These are phyloP conservation scores for Campylomormyrus tamandua DNA, from an alignment of 2,113 vertebrate species.

Conservation along the genomic window DNA sequence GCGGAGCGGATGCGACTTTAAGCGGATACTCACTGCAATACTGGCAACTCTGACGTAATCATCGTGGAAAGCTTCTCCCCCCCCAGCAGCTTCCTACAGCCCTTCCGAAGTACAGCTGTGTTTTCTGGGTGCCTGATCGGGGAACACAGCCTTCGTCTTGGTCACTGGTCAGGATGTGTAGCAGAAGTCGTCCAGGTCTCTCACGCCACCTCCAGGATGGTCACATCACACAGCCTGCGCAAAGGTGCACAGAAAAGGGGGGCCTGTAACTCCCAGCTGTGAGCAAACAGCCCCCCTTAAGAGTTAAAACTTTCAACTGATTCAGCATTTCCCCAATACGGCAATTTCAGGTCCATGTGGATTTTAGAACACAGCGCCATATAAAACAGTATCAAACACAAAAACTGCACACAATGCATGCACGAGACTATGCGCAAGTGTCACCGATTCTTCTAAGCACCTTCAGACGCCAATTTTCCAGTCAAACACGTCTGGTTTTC, in stretches of 20 bases:
- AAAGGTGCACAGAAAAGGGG: not conserved
- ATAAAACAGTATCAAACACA: not conserved
- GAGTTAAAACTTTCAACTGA: not conserved
- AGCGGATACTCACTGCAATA: conserved; percentile 81
- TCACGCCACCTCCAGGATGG: not conserved
- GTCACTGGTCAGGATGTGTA: not conserved
- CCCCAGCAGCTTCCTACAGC: not conserved
- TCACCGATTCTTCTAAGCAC: not conserved
- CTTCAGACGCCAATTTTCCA: not conserved
- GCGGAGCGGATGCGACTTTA: not conserved
- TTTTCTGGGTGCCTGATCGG: not conserved
- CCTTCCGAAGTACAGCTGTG: not conserved
- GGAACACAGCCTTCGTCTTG: not conserved
- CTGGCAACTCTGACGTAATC: conserved; percentile 94
- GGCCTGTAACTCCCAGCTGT: not conserved
- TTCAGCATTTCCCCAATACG: not conserved
- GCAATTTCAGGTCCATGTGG: not conserved
- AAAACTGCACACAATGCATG: not conserved
- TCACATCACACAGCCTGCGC: conserved; percentile 19
- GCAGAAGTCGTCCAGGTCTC: not conserved
- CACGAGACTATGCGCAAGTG: not conserved
- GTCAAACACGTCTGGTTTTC: not conserved
- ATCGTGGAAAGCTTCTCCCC: conserved; percentile 44
- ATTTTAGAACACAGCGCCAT: not conserved
- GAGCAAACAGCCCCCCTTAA: not conserved